Conservation (phyloP, 2,888 invertebrate species). For the Phyllotreta striolata region DNA sequence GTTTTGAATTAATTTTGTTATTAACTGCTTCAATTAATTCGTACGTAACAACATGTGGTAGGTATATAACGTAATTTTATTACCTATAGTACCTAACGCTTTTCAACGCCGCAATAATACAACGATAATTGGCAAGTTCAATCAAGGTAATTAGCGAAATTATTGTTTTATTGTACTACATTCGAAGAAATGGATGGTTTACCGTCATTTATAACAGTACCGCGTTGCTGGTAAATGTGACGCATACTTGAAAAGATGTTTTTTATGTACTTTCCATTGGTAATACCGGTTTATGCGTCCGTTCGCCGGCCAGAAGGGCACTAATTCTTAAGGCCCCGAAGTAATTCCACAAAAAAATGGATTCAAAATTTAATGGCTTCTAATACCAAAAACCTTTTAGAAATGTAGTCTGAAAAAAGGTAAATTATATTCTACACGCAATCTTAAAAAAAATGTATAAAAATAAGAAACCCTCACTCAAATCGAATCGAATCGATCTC, state of each 20-base stretch:
- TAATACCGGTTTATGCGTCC: constrained; percentile 16
- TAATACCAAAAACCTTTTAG: too few relatives aligned
- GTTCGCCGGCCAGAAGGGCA: constrained; percentile 16
- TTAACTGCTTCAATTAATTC: too few relatives aligned
- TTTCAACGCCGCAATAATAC: too few relatives aligned
- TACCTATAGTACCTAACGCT: too few relatives aligned
- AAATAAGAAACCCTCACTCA: too few relatives aligned
- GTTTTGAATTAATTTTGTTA: too few relatives aligned
- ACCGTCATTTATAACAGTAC: constrained; percentile 4
- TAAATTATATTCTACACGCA: too few relatives aligned
- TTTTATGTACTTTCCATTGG: constrained; percentile 8
- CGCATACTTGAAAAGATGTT: neutral
- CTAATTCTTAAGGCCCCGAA: constrained; percentile 1
- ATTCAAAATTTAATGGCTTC: neutral
- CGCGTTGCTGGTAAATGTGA: neutral
- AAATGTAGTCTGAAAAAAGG: too few relatives aligned
- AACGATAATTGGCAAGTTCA: constrained; percentile 2
- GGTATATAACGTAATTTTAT: too few relatives aligned
- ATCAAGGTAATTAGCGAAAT: constrained; percentile 7
- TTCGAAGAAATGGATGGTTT: constrained; percentile 1
- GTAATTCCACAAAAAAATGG: neutral
- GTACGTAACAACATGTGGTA: too few relatives aligned
- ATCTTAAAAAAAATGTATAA: too few relatives aligned
- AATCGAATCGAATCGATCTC: too few relatives aligned
- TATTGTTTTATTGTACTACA: constrained; percentile 3